These are phyloP conservation scores for Ceramica pisi DNA, from an alignment of 2,888 invertebrate species.

Conservation along the genomic window DNA sequence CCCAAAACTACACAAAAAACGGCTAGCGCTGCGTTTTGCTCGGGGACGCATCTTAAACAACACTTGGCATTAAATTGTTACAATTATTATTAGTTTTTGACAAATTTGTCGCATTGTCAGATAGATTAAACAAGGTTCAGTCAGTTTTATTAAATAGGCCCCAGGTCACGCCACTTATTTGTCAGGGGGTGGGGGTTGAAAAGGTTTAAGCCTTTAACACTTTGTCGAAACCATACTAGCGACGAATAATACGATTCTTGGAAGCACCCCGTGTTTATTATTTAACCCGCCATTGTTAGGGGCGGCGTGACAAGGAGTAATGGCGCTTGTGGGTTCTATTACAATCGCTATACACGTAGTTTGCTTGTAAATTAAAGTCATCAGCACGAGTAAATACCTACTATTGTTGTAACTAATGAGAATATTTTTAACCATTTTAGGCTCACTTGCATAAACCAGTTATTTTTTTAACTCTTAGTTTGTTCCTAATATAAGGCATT, in stretches of 20 bases:
- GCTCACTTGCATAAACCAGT: not conserved
- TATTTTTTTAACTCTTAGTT: too few relatives aligned
- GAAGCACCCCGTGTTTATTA: conserved; percentile 70
- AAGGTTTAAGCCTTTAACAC: conserved; percentile 30
- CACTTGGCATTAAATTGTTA: too few relatives aligned
- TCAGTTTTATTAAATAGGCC: too few relatives aligned
- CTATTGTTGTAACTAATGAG: conserved; percentile 25
- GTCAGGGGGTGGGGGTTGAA: not conserved
- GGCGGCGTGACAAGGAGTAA: conserved; percentile 68
- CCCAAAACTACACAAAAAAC: too few relatives aligned
- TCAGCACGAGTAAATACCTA: conserved; percentile 53
- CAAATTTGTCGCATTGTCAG: too few relatives aligned
- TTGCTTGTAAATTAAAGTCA: conserved; percentile 72
- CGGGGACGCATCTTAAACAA: too few relatives aligned
- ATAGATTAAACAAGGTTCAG: too few relatives aligned
- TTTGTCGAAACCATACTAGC: conserved; percentile 49
- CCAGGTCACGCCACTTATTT: not conserved
- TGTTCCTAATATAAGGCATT: not conserved
- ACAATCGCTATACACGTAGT: conserved; percentile 67
- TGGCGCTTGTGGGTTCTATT: conserved; percentile 61
- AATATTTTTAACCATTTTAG: conserved; percentile 3
- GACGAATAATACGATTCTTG: conserved; percentile 60
- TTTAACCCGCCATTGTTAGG: conserved; percentile 69
- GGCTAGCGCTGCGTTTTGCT: too few relatives aligned
- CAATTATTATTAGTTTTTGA: too few relatives aligned